Evolutionary conservation across 2,888 invertebrate species (phyloP).

Genomic region (Timema cristinae): DNA sequence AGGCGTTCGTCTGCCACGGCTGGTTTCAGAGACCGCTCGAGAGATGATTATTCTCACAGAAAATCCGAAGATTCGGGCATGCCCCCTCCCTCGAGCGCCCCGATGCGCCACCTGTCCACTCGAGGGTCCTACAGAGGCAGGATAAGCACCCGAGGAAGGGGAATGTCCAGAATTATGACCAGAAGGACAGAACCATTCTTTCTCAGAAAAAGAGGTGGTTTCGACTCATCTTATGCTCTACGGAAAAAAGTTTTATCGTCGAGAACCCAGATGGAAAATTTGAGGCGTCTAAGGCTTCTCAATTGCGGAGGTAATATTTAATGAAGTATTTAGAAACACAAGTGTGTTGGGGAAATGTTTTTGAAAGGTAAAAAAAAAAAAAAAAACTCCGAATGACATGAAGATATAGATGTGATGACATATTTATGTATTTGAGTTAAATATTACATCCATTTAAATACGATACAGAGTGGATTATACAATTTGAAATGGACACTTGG

Average conservation of each 20-base stretch:
- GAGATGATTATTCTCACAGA: constrained; percentile 32
- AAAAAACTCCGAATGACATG: constrained; percentile 13
- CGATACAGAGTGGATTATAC: not conserved
- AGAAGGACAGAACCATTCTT: constrained; percentile 30
- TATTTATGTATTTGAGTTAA: no score
- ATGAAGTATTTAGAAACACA: constrained; percentile 12
- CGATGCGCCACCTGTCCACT: constrained; percentile 28
- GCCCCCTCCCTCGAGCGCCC: constrained; percentile 28
- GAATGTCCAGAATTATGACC: constrained; percentile 29
- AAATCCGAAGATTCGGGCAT: constrained; percentile 30
- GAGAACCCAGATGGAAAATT: constrained; percentile 40
- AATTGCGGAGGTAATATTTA: constrained; percentile 44
- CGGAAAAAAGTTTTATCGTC: constrained; percentile 31
- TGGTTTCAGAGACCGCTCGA: constrained; percentile 31
- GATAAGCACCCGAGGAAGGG: constrained; percentile 30
- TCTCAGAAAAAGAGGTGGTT: constrained; percentile 29
- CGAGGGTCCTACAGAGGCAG: constrained; percentile 33
- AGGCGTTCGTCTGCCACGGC: constrained; percentile 28
- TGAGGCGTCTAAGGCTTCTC: constrained; percentile 45
- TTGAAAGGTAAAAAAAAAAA: constrained; percentile 20
- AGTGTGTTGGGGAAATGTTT: constrained; percentile 1
- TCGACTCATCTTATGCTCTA: constrained; percentile 30
- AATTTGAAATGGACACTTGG: not conserved
- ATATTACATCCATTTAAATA: no score
- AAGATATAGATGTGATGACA: no score